phyloP scores from a whole-genome alignment of 2,797 vertebrate species.

The Galagoides demidoff region DNA sequence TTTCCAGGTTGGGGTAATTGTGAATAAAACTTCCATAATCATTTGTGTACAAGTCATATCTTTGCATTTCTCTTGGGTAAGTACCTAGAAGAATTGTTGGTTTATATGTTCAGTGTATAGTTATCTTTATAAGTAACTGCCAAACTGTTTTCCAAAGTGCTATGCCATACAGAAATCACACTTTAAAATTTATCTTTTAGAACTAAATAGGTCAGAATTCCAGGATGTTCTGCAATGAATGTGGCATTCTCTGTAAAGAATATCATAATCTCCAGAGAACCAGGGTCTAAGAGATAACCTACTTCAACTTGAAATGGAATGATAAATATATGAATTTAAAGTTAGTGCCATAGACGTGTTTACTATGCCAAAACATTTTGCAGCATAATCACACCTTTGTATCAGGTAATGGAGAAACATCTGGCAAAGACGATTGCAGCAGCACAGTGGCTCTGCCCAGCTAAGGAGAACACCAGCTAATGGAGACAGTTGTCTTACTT shows the following conservation, averaged over 20 bases:
- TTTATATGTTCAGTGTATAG: background rate
- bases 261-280: constrained; percentile 56
- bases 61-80: background rate
- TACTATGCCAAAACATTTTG: background rate
- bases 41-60: background rate
- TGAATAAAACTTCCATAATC: background rate
- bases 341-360: background rate
- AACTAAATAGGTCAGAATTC: constrained; percentile 9
- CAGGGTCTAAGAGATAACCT: constrained; percentile 3
- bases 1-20: background rate
- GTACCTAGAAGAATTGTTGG: background rate
- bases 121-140: background rate
- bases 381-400: background rate
- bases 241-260: constrained; percentile 14
- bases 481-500: background rate
- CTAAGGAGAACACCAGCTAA: background rate
- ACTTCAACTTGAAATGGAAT: constrained; percentile 33
- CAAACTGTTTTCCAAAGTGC: background rate
- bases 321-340: constrained; percentile 4
- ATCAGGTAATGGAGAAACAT: background rate
- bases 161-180: background rate
- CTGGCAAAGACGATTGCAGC: background rate
- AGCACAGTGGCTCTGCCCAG: too few species aligned
- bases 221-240: background rate
- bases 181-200: background rate